Conservation (phyloP, 1,140 invertebrate species). For the Cydia fagiglandana region DNA sequence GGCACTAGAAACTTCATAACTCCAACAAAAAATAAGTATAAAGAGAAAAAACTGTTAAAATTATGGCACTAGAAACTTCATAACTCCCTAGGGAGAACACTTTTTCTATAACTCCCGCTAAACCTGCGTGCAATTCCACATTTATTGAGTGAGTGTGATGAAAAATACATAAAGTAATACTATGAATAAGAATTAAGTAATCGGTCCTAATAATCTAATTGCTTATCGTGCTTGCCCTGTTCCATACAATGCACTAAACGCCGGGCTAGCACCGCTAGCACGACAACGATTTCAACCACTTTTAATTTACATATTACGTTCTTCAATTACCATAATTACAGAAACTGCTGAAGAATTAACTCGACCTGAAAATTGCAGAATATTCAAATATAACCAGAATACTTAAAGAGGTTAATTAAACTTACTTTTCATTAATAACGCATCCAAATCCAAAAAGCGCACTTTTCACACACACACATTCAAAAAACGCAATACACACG, state of each 20-base stretch:
- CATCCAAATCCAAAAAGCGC: constrained; percentile 18
- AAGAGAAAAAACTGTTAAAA: no score
- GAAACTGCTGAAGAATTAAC: background rate
- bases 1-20: no score
- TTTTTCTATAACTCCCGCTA: no score
- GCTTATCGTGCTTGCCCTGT: constrained; percentile 1
- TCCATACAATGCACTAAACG: background rate
- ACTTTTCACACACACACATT: constrained; percentile 27
- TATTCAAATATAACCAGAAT: background rate
- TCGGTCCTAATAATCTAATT: background rate
- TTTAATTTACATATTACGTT: background rate
- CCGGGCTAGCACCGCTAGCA: background rate
- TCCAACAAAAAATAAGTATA: no score
- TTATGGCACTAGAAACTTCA: no score
- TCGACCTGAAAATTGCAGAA: background rate
- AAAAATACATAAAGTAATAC: no score
- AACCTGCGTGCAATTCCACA: no score
- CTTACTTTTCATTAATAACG: constrained; percentile 12
- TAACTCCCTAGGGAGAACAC: no score
- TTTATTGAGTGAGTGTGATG: no score
- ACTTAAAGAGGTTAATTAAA: background rate
- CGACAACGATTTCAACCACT: background rate
- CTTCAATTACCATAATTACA: background rate
- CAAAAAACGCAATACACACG: constrained; percentile 10
- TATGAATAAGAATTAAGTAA: no score